phyloP scores from a whole-genome alignment of 2,113 vertebrate genomes.

The Misgurnus mizolepis region DNA sequence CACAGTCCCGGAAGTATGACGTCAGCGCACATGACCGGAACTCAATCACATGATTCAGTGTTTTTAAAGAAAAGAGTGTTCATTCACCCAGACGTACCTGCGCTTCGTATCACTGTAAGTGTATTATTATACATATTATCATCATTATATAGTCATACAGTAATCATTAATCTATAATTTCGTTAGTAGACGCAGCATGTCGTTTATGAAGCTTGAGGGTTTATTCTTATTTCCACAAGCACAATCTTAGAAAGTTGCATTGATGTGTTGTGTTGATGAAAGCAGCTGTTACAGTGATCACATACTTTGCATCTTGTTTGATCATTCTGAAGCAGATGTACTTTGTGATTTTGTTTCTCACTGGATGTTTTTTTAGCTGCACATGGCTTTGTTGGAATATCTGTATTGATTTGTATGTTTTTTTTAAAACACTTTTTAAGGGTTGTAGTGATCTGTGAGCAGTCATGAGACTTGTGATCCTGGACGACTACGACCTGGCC shows the following conservation, averaged over 20 bases:
- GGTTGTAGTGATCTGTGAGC: neutral
- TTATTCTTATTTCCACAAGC: neutral
- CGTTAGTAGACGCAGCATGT: neutral
- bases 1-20: slow-evolving; percentile 47
- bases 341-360: neutral
- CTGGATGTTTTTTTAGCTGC: neutral
- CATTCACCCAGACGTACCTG: slow-evolving; percentile 30
- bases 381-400: neutral
- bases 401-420: neutral
- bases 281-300: neutral
- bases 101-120: slow-evolving; percentile 35
- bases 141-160: neutral
- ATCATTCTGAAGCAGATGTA: neutral
- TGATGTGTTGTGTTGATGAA: neutral
- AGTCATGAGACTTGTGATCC: slow-evolving; percentile 93
- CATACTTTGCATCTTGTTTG: neutral
- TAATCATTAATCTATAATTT: neutral
- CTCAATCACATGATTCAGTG: slow-evolving; percentile 50
- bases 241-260: neutral
- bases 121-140: neutral
- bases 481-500: slow-evolving; percentile 91
- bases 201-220: neutral
- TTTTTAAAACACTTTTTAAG: neutral
- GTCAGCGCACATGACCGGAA: slow-evolving; percentile 53
- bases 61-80: slow-evolving; percentile 45